phyloP scores from a whole-genome alignment of 37 sponge, comb jelly and placozoan species.

The Beroe forskalii region DNA sequence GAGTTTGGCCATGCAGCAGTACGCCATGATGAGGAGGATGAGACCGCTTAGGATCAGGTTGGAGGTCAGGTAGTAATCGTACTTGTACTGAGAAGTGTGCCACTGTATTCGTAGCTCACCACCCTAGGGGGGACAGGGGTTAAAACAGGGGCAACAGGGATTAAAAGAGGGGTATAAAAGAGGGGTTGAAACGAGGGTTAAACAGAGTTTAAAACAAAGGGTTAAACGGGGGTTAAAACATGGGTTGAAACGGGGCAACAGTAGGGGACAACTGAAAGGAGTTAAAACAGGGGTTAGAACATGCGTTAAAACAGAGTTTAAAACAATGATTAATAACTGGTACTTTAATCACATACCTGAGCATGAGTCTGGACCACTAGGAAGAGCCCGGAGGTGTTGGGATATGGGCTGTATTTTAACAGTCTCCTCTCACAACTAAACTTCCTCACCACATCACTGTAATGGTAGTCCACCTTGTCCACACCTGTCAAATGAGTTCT shows the following conservation, averaged over 20 bases:
- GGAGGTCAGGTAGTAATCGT: slow-evolving; percentile 22
- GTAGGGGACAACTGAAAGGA: too few relatives aligned
- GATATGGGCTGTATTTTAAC: neutral
- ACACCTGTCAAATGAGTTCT: neutral
- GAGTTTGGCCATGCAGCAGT: slow-evolving; percentile 2
- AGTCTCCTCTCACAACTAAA: neutral
- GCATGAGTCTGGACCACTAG: neutral
- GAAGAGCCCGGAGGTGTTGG: neutral
- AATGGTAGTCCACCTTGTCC: neutral
- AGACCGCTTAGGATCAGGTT: slow-evolving; percentile 6
- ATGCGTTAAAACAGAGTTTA: too few relatives aligned
- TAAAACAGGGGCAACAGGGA: too few relatives aligned
- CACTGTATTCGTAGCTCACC: slow-evolving; percentile 5
- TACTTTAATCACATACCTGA: too few relatives aligned
- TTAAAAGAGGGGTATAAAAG: too few relatives aligned
- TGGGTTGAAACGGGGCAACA: too few relatives aligned
- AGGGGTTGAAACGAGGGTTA: too few relatives aligned
- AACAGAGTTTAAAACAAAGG: too few relatives aligned
- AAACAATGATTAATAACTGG: too few relatives aligned
- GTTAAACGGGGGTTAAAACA: too few relatives aligned
- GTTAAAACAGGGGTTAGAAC: too few relatives aligned
- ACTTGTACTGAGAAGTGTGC: neutral
- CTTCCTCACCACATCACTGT: neutral
- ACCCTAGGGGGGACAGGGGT: too few relatives aligned
- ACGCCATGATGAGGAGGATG: neutral